These are phyloP conservation scores for Drosophila dunni DNA, from an alignment of 1,140 invertebrate species.

Conservation along the genomic window DNA sequence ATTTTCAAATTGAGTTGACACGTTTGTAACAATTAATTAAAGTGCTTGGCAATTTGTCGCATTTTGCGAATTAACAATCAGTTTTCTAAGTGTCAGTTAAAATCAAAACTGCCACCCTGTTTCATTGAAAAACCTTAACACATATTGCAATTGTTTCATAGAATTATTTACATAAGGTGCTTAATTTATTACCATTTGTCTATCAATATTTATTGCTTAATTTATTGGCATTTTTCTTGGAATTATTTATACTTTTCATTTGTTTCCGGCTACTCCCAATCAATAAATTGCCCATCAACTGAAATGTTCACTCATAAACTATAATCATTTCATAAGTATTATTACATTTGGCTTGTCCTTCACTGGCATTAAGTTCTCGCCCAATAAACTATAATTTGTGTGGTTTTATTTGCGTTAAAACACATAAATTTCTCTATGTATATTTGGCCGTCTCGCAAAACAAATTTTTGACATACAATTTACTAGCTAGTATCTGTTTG, in stretches of 20 bases:
- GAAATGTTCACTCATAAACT: conserved; percentile 52
- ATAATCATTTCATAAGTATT: conserved; percentile 49
- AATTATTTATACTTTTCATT: neutral
- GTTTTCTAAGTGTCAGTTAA: conserved; percentile 5
- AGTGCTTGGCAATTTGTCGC: conserved; percentile 63
- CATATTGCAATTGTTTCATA: neutral
- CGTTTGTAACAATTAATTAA: conserved; percentile 58
- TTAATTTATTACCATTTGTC: conserved; percentile 17
- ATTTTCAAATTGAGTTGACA: conserved; percentile 55
- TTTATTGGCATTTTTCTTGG: conserved; percentile 18
- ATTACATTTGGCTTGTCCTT: conserved; percentile 61
- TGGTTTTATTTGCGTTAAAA: conserved; percentile 32
- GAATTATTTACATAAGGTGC: neutral
- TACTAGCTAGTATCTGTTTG: conserved; percentile 35
- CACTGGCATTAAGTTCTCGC: conserved; percentile 61
- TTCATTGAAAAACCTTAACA: neutral
- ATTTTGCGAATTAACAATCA: conserved; percentile 37
- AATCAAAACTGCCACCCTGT: conserved; percentile 20
- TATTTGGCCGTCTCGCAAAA: conserved; percentile 20
- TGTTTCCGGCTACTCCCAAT: conserved; percentile 12
- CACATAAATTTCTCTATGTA: conserved; percentile 38
- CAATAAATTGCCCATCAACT: conserved; percentile 44
- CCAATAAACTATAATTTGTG: conserved; percentile 39
- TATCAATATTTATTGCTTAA: neutral
- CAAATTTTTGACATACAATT: conserved; percentile 50